Percentiles rank a stretch among this genome's conserved stretches.
Conservation (phyloP, 2,797 vertebrate genomes). For the Holocentrus rufus region DNA sequence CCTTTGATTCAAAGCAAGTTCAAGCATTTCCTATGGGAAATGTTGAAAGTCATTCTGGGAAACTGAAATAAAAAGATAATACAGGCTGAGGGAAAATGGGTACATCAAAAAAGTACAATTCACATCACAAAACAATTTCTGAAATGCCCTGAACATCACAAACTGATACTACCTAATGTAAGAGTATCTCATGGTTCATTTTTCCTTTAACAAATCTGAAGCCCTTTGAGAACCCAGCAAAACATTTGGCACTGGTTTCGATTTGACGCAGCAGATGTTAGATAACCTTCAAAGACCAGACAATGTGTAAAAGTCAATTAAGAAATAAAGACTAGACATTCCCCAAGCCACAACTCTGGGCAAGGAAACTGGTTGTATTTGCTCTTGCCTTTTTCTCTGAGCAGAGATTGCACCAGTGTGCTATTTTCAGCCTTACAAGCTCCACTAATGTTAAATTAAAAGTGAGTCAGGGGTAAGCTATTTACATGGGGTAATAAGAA, state of each 20-base stretch:
- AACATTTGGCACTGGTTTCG: slow-evolving; percentile 15
- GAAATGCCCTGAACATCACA: neutral
- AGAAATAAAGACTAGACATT: slow-evolving; percentile 64
- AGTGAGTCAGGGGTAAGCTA: slow-evolving; percentile 68
- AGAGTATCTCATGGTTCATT: neutral
- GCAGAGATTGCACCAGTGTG: slow-evolving; percentile 45
- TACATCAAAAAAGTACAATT: neutral
- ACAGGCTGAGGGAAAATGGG: neutral
- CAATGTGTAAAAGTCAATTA: slow-evolving; percentile 41
- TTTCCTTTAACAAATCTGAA: neutral
- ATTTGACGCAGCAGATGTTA: slow-evolving; percentile 47
- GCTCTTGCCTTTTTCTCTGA: slow-evolving; percentile 29
- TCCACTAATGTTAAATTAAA: slow-evolving; percentile 69
- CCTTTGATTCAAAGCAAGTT: neutral
- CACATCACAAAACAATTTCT: slow-evolving; percentile 10
- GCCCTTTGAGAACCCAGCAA: slow-evolving; percentile 7
- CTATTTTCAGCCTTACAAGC: slow-evolving; percentile 73
- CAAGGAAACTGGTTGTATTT: slow-evolving; percentile 42
- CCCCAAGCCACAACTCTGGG: slow-evolving; percentile 48
- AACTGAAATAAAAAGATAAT: neutral
- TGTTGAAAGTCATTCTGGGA: neutral
- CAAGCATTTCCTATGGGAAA: too few species aligned
- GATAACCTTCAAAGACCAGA: slow-evolving; percentile 51
- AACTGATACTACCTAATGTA: neutral
- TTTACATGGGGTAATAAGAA: slow-evolving; percentile 70